Percentiles rank a stretch among this genome's conserved stretches.
phyloP scores from a whole-genome alignment of 2,797 vertebrate genomes.

The Lagocephalus sceleratus region DNA sequence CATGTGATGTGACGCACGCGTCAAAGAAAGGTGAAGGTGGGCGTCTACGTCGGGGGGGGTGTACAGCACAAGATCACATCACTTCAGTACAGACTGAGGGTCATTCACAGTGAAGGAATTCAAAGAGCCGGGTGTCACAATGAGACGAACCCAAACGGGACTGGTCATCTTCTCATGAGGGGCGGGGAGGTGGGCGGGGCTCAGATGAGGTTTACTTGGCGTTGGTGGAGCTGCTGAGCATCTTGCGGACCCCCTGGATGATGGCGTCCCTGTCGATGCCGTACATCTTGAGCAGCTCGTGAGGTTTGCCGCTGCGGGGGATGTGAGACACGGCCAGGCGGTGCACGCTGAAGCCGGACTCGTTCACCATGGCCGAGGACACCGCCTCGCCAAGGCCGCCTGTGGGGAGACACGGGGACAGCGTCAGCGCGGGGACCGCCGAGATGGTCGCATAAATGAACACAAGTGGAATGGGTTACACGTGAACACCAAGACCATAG shows the following conservation, averaged over 20 bases:
- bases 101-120: constrained; percentile 60
- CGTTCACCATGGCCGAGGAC: constrained; percentile 75
- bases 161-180: constrained; percentile 33
- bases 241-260: constrained; percentile 70
- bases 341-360: constrained; percentile 74
- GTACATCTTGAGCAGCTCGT: constrained; percentile 77
- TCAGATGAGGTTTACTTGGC: constrained; percentile 61
- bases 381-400: constrained; percentile 86
- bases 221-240: constrained; percentile 71
- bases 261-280: constrained; percentile 81
- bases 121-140: constrained; percentile 39
- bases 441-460: neutral
- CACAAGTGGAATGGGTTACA: neutral
- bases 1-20: constrained; percentile 39
- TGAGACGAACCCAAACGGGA: constrained; percentile 50
- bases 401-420: constrained; percentile 34
- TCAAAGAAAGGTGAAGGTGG: constrained; percentile 49
- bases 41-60: constrained; percentile 62
- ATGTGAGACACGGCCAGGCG: constrained; percentile 77
- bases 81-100: constrained; percentile 57
- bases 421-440: neutral
- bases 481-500: no score
- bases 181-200: constrained; percentile 40
- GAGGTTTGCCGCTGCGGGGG: constrained; percentile 75
- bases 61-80: constrained; percentile 71